phyloP scores from a whole-genome alignment of 2,888 invertebrate genomes.

The Taphrorychus bicolor region DNA sequence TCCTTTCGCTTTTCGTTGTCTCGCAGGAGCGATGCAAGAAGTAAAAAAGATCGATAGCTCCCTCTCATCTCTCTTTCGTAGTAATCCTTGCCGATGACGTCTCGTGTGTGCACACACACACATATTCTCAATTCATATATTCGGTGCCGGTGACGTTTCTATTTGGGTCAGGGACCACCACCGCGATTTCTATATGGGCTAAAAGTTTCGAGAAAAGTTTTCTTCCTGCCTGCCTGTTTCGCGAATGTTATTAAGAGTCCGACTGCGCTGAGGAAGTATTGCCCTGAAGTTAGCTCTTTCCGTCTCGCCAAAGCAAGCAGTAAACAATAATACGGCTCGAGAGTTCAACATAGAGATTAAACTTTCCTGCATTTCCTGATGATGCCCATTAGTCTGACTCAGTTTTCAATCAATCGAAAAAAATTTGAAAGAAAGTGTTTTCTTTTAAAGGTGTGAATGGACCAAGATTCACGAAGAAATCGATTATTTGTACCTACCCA shows the following conservation, averaged over 20 bases:
- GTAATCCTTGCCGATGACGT: conserved; percentile 24
- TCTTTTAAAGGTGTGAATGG: background rate
- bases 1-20: conserved; percentile 23
- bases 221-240: conserved; percentile 12
- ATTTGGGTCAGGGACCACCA: conserved; percentile 51
- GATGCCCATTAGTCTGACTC: conserved; percentile 5
- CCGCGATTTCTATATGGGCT: too few species aligned
- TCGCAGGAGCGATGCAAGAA: conserved; percentile 5
- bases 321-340: conserved; percentile 5
- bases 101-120: conserved; percentile 18
- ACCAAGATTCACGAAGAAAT: too few species aligned
- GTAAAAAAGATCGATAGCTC: conserved; percentile 27
- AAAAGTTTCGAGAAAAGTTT: conserved; percentile 48
- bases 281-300: background rate
- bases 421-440: background rate
- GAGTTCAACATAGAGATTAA: conserved; percentile 2
- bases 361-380: conserved; percentile 3
- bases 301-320: conserved; percentile 3
- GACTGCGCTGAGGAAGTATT: background rate
- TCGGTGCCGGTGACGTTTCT: conserved; percentile 43
- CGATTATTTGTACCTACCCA: conserved; percentile 15
- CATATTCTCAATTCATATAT: conserved; percentile 38
- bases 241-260: conserved; percentile 7
- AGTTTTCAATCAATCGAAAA: background rate
- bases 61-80: conserved; percentile 9